A percentile compares a stretch with the other conserved stretches of the same genome.
Conservation (phyloP, 2,888 invertebrate species). For the Scelioninae gen. 1 region DNA sequence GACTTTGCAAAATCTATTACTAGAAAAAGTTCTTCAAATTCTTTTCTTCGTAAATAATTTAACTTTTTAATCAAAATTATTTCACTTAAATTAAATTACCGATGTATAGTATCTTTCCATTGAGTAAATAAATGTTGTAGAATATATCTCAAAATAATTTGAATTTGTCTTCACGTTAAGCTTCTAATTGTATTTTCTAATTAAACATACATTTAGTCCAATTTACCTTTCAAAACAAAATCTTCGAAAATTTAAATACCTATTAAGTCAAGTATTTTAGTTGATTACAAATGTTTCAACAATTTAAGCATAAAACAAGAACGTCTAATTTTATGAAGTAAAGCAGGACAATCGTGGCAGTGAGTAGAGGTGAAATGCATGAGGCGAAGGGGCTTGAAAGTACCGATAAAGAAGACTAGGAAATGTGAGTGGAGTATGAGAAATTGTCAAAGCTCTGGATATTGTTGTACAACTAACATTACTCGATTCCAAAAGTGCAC, state of each 20-base stretch:
- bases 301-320: conserved; percentile 40
- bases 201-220: conserved; percentile 31
- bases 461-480: conserved; percentile 70
- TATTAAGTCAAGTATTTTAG: conserved; percentile 30
- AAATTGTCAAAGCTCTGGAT: conserved; percentile 77
- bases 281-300: conserved; percentile 41
- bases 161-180: neutral
- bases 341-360: conserved; percentile 27
- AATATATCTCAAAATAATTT: conserved; percentile 26
- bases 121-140: conserved; percentile 1
- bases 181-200: conserved; percentile 35
- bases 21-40: neutral
- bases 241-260: conserved; percentile 23
- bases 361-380: conserved; percentile 28
- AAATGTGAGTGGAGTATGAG: conserved; percentile 64
- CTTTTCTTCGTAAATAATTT: neutral
- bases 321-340: conserved; percentile 46
- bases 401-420: conserved; percentile 52
- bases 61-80: neutral
- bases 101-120: neutral
- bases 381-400: conserved; percentile 32
- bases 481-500: conserved; percentile 16
- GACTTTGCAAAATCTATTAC: too few relatives aligned
- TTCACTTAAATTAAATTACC: conserved; percentile 2
- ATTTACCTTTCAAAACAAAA: conserved; percentile 35